These are phyloP conservation scores for Coenonympha glycerion DNA, from an alignment of 2,888 invertebrate genomes.

Conservation along the genomic window DNA sequence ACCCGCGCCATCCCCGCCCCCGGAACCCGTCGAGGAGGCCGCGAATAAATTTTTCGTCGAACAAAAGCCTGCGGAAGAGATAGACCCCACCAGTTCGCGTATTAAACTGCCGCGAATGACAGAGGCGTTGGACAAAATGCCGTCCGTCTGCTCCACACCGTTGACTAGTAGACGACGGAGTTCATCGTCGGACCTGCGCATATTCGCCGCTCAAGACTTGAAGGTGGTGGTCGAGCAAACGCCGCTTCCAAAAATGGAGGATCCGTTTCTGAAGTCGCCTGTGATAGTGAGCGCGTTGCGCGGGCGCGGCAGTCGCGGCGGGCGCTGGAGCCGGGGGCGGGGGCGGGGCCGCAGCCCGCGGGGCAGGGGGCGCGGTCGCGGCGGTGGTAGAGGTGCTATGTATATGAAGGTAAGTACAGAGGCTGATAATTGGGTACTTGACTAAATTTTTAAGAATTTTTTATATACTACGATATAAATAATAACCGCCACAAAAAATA, in stretches of 20 bases:
- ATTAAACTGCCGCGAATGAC: constrained; percentile 69
- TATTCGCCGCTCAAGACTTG: constrained; percentile 39
- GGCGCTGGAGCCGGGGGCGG: constrained; percentile 40
- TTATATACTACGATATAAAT: no score
- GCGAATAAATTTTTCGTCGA: constrained; percentile 36
- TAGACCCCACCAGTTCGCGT: constrained; percentile 66
- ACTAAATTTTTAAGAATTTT: no score
- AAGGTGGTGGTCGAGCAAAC: constrained; percentile 37
- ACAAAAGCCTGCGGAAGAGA: constrained; percentile 35
- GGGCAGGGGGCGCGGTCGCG: constrained; percentile 56
- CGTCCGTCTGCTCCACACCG: constrained; percentile 51
- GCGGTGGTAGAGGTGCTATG: constrained; percentile 58
- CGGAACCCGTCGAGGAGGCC: constrained; percentile 34
- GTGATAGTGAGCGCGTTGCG: constrained; percentile 35
- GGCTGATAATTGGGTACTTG: no score
- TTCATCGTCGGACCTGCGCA: constrained; percentile 36
- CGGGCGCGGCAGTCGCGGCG: constrained; percentile 30
- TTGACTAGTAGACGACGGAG: constrained; percentile 52
- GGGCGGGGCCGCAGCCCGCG: constrained; percentile 47
- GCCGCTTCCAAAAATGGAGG: constrained; percentile 39
- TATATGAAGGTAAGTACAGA: constrained; percentile 43
- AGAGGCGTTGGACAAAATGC: constrained; percentile 64
- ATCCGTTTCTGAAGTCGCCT: constrained; percentile 47
- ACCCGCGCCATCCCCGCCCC: constrained; percentile 32
- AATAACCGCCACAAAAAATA: no score